A percentile compares a stretch with the other conserved stretches of the same genome.
Evolutionary conservation across 2,797 vertebrate species (phyloP).

Genomic region (Numenius phaeopus): DNA sequence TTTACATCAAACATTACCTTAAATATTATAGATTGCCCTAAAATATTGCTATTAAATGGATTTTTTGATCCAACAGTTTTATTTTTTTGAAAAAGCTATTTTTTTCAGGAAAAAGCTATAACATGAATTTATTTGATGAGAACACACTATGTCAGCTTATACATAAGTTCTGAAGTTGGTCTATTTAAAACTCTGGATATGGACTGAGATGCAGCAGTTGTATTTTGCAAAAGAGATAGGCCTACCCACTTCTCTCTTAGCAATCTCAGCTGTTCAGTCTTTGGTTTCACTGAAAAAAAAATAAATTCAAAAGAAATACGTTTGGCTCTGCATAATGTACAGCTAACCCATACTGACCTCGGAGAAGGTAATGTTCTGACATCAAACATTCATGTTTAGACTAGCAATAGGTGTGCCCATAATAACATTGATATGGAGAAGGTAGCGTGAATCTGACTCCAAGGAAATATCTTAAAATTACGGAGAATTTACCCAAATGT

Average conservation of each 20-base stretch:
- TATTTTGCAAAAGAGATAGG: not conserved
- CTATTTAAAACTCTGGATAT: not conserved
- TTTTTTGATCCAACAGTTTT: not conserved
- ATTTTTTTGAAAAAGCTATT: accelerated
- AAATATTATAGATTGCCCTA: not conserved
- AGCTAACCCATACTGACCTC: not conserved
- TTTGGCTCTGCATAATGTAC: not conserved
- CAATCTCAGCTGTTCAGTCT: not conserved
- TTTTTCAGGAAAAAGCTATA: not conserved
- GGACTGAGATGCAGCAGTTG: not conserved
- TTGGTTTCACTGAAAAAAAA: not conserved
- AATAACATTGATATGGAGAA: not conserved
- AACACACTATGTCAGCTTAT: not conserved
- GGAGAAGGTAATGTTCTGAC: not conserved
- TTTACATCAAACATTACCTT: not conserved
- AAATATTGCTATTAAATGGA: not conserved
- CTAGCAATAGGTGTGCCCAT: not conserved
- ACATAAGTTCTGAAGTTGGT: not conserved
- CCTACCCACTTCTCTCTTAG: not conserved
- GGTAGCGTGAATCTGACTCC: not conserved
- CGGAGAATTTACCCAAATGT: not conserved
- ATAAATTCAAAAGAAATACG: not conserved
- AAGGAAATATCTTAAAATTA: not conserved
- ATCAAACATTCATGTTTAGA: not conserved
- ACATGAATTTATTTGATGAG: not conserved